Base-by-base conservation (phyloP, 2,888 invertebrate species). In the Congeria kusceri region DNA sequence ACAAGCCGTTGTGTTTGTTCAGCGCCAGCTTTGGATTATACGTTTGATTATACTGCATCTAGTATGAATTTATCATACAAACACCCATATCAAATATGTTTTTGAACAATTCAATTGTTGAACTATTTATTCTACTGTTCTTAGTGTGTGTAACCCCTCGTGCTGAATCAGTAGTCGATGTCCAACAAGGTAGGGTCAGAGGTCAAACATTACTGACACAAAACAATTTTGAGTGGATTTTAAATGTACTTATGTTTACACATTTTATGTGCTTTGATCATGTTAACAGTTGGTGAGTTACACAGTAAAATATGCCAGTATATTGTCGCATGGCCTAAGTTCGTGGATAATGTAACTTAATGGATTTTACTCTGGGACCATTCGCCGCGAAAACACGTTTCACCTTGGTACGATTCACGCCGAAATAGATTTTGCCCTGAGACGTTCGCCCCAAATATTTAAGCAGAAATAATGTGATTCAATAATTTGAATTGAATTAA, bases 101-200 rank as follows among this genome's bases (percentile, higher is more conserved):
- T 53, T 53, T 53, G 25, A 53, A 53, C 53, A 53, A 25, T 53
- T 53, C 20, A 5, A 53, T 53, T 23, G 53, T 53, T 7, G 53
- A 25, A 53, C 53, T 53, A 25, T 20, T 23, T 53, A 23, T 23
- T 53, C n/a, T 53, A 25, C 7, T 53, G 53, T 53, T 25, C 20
- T 53, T 53, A 11, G 20, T 53, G 13, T 53, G 53, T 53, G 23
- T 23, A 23, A 25, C 53, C 53, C 53, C 53, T n/a, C 53, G 53
- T 53, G 53, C 53, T 53, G 53, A 20, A 53, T 23, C 20, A 53
- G 53, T 53, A 53, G 53, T 53, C 53, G 25, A 23, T 53, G 53
- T 53, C 20, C 13, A 53, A 53, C 9, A 53, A 53, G 53, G 53
- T 53, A 53, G 20, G 53, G 53, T 53, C 53, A 53, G 18, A 53